Evolutionary conservation across 2,113 vertebrate species (phyloP), one percentile per base, ranked within the genome.

Genomic region (Coreoperca whiteheadi): DNA sequence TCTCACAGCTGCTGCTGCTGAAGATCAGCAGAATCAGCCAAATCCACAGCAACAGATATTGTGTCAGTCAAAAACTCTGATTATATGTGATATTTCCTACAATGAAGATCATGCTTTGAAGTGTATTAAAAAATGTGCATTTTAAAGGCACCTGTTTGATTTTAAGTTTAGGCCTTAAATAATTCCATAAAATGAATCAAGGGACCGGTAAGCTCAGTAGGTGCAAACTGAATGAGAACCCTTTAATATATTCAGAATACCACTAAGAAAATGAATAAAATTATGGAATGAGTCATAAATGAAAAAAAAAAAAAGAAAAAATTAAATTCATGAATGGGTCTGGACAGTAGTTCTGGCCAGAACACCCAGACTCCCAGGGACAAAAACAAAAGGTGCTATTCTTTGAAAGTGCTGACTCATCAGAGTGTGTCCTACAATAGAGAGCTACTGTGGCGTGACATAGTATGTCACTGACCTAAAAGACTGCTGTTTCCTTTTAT

Each of bases 361-460:
- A 88, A 77, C 75, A 86, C 32, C 77, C 80, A 81, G 54, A 83
- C 66, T 87, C 76, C 59, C 77, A 37, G 82, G 46, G 74, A 74
- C 86, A 86, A 91, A 93, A 90, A 94, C 93, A 94, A 93, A 94
- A 93, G 85, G 85, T 92, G 87, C 82, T 88, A 80, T 92, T 92
- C 83, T 86, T 59, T 21, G 4, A 90, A 88, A 93, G 46, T 63
- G 92, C 91, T 83, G 87, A 93, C 72, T 87, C 89, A 85, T 82
- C 85, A 70, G 73, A 83, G 57, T 77, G 71, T 12, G 66, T 67
- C 76, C 61, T 77, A 92, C 93, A 94, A 93, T 87, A 65, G 87
- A 69, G 75, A 88, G 72, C 72, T 71, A 54, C 74, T 83, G 87
- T 93, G 90, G 91, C 37, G 65, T 93, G 90, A 90, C 86, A 90